These are phyloP conservation scores for Drosophila paramelanica DNA, from an alignment of 2,888 invertebrate species.

Conservation along the genomic window DNA sequence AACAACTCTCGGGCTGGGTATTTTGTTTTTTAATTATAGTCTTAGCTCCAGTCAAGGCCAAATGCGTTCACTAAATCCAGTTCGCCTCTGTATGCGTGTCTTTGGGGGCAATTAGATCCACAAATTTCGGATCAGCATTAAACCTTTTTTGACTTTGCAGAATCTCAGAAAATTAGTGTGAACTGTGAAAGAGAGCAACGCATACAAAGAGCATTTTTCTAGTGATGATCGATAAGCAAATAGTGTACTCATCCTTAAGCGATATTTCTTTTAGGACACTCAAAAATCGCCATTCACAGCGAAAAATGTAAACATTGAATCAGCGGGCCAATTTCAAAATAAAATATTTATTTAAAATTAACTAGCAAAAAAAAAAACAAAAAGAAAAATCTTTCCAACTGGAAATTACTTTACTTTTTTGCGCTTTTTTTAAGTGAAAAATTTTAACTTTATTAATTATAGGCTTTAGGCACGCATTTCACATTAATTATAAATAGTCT, in stretches of 20 bases:
- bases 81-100: constrained; percentile 15
- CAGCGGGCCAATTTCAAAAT: constrained; percentile 20
- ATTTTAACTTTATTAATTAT: too few species aligned
- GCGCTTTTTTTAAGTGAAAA: neutral
- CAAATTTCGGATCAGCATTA: constrained; percentile 16
- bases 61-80: constrained; percentile 31
- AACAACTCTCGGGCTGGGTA: constrained; percentile 2
- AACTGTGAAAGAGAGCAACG: constrained; percentile 38
- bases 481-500: constrained; percentile 8
- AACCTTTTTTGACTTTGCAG: constrained; percentile 9
- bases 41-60: constrained; percentile 35
- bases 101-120: constrained; percentile 17
- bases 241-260: constrained; percentile 16
- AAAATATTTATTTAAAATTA: neutral
- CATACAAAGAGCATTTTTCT: constrained; percentile 41
- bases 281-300: constrained; percentile 35
- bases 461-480: neutral
- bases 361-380: neutral
- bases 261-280: constrained; percentile 29
- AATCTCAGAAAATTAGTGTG: constrained; percentile 26
- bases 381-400: neutral
- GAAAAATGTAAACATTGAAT: constrained; percentile 42
- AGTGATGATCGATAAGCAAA: constrained; percentile 41
- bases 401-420: neutral
- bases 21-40: constrained; percentile 6